phyloP scores from a whole-genome alignment of 2,797 vertebrate species.

The Pantherophis vulpinus region DNA sequence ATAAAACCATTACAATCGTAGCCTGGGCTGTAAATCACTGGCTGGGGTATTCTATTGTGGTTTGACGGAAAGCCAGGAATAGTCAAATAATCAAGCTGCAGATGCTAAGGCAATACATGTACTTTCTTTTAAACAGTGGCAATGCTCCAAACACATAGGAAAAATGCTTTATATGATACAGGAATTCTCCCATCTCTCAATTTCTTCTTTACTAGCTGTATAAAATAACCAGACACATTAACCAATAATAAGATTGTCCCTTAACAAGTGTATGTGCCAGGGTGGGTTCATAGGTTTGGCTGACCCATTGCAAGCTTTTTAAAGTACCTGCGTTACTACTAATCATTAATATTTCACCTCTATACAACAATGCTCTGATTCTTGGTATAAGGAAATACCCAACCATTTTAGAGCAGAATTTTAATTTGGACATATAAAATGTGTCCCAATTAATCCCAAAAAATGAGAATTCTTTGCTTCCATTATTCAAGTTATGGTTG shows the following conservation, averaged over 20 bases:
- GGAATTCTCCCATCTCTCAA: conserved; percentile 52
- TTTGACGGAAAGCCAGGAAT: conserved; percentile 90
- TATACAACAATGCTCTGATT: rapidly evolving
- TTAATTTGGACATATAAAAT: not conserved
- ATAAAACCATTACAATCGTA: conserved; percentile 81
- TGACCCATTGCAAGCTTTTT: not conserved
- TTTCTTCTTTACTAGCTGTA: conserved; percentile 58
- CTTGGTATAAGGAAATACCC: not conserved
- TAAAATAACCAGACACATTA: conserved; percentile 68
- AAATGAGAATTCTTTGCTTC: not conserved
- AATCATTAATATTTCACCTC: conserved; percentile 14
- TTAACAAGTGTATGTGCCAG: conserved; percentile 27
- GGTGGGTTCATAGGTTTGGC: rapidly evolving
- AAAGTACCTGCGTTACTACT: not conserved
- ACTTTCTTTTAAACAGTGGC: conserved; percentile 93
- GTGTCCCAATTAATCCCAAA: too few relatives aligned
- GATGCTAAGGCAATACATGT: conserved; percentile 87
- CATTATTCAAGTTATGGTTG: not conserved
- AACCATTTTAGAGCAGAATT: not conserved
- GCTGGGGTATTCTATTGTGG: conserved; percentile 84
- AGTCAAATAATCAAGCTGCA: conserved; percentile 93
- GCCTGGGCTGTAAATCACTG: conserved; percentile 76
- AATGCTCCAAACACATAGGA: conserved; percentile 75
- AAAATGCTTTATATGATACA: conserved; percentile 54
- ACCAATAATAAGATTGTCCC: conserved; percentile 42